Evolutionary conservation across 2,888 invertebrate species (phyloP), one percentile per base, ranked within the genome.

Genomic region (Eilema griseolum): DNA sequence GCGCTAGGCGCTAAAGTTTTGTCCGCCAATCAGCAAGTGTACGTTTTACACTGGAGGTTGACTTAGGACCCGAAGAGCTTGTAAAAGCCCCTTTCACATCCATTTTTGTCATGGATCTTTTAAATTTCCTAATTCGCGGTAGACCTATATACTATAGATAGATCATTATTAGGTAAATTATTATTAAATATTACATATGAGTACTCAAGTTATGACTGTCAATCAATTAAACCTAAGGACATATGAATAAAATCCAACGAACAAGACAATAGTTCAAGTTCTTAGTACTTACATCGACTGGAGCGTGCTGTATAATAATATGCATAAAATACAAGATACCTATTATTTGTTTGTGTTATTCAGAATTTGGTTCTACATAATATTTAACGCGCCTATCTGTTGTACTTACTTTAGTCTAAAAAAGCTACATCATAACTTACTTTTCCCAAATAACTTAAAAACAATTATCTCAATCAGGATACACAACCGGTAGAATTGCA

Each of bases 401-500:
- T 41, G 14, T 41, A 16, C 41, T 41, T 16, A 41, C 41, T 41
- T 3, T 16, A 41, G 16, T 16, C 56, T 24, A 12, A 57, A 57
- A 12, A 59, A 59, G 26, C 4, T 59, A 24, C 24, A 59, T 14
- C n/a, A 14, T 59, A 59, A 24, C 24, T 26, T 24, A 59, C n/a
- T 52, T n/a, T 52, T 14, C 24, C 16, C 24, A 3, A 62, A 63
- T 20, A 46, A 46, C 5, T 10, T 1, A 46, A 26, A 63, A 26
- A 63, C 28, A n/a, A 46, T 4, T n/a, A 28, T 20, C 28, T 28
- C 12, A 64, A 64, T 52, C 52, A 28, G 0, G 28, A 28, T n/a
- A n/a, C 20, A 14, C 65, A 7, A 56, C 57, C 16, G 23, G 16
- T 24, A 31, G 8, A 41, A 41, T 23, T 46, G 67, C 82, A 79